Percentiles rank a stretch among this genome's conserved stretches.
These are phyloP conservation scores for Diloba caeruleocephala DNA, from an alignment of 2,888 invertebrate species.

Conservation along the genomic window DNA sequence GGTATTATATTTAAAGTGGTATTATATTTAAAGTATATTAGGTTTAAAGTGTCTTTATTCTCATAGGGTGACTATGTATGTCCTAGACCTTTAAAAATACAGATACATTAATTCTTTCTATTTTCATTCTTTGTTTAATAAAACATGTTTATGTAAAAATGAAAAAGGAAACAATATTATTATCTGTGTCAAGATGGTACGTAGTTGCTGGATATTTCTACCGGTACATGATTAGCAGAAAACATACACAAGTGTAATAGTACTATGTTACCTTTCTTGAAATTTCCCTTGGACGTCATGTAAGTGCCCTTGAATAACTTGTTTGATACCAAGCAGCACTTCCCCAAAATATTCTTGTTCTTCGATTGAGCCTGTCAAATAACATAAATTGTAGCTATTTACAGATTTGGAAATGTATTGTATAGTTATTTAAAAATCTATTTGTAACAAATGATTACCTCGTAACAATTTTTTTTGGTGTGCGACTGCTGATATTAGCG, in stretches of 20 bases:
- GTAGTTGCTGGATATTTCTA: too few species aligned
- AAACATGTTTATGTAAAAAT: too few species aligned
- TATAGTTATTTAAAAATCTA: neutral
- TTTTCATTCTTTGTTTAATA: too few species aligned
- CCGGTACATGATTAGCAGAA: too few species aligned
- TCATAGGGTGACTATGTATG: too few species aligned
- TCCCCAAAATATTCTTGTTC: conserved; percentile 95
- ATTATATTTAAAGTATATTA: too few species aligned
- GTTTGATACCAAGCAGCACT: conserved; percentile 93
- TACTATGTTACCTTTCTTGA: conserved; percentile 85
- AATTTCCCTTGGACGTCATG: conserved; percentile 92
- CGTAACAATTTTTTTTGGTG: conserved; percentile 89
- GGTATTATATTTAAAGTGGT: neutral
- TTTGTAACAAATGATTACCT: conserved; percentile 75
- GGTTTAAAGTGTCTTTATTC: too few species aligned
- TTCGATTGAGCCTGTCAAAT: conserved; percentile 89
- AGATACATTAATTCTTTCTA: too few species aligned
- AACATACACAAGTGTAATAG: neutral
- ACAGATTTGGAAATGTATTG: conserved; percentile 24
- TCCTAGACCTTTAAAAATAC: too few species aligned
- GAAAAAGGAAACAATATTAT: too few species aligned
- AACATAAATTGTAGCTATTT: conserved; percentile 52
- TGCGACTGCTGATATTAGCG: conserved; percentile 88
- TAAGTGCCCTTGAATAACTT: conserved; percentile 93
- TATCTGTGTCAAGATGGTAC: too few species aligned